Percentiles rank a stretch among this genome's conserved stretches.
These are phyloP conservation scores for Gastracanthus pulcherrimus DNA, from an alignment of 2,888 invertebrate genomes.

Conservation along the genomic window DNA sequence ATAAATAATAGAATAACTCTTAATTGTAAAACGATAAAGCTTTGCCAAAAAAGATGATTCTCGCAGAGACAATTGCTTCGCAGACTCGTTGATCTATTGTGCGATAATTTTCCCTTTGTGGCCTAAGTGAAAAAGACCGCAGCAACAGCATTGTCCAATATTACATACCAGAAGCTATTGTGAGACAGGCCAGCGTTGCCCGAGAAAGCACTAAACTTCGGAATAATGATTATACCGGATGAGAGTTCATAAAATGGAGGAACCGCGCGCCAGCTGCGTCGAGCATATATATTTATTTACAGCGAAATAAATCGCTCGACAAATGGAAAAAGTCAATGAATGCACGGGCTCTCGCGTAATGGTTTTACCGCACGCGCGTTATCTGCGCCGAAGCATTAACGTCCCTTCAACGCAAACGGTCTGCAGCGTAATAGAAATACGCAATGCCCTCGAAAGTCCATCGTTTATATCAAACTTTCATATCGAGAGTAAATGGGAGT, in stretches of 20 bases:
- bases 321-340: neutral
- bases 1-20: too few species aligned
- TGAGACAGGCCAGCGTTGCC: neutral
- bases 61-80: too few species aligned
- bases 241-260: neutral
- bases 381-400: neutral
- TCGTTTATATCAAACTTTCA: too few species aligned
- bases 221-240: neutral
- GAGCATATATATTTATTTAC: neutral
- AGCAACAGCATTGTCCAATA: neutral
- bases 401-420: too few species aligned
- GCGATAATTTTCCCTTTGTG: neutral
- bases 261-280: neutral
- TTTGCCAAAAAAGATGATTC: too few species aligned
- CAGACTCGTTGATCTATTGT: too few species aligned
- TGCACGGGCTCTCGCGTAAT: too few species aligned
- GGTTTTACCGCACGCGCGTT: neutral
- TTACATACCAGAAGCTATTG: neutral
- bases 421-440: too few species aligned
- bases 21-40: neutral
- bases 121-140: neutral
- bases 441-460: too few species aligned
- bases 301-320: neutral
- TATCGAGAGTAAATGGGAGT: too few species aligned
- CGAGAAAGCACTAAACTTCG: neutral